Percentiles rank a stretch among this genome's conserved stretches.
These are phyloP conservation scores for Etheostoma spectabile DNA, from an alignment of 2,113 vertebrate genomes.

Conservation along the genomic window DNA sequence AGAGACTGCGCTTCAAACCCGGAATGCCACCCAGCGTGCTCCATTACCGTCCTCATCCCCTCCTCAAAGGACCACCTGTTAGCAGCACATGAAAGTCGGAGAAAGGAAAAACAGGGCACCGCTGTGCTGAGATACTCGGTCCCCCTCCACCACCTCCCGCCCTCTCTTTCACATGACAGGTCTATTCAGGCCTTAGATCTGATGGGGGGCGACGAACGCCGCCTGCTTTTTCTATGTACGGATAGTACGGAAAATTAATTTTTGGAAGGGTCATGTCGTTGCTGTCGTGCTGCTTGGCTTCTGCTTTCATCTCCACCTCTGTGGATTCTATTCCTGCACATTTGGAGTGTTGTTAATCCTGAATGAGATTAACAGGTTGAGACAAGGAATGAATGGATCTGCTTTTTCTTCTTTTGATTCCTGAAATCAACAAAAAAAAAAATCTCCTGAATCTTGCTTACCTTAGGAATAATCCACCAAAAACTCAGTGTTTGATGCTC, in stretches of 20 bases:
- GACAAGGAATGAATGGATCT: not conserved
- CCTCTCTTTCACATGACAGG: slow-evolving; percentile 47
- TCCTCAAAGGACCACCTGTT: slow-evolving; percentile 78
- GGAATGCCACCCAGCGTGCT: slow-evolving; percentile 70
- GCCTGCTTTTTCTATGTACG: slow-evolving; percentile 39
- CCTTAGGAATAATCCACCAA: not conserved
- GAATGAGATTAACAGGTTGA: not conserved
- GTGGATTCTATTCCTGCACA: not conserved
- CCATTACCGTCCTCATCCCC: slow-evolving; percentile 62
- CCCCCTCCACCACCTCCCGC: slow-evolving; percentile 14
- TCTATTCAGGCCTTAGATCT: slow-evolving; percentile 60
- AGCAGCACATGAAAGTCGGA: slow-evolving; percentile 58
- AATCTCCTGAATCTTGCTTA: not conserved
- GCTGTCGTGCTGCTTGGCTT: not conserved
- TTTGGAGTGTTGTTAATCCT: slow-evolving; percentile 1
- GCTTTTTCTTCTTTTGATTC: slow-evolving; percentile 11
- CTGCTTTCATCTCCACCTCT: slow-evolving; percentile 18
- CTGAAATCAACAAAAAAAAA: not conserved
- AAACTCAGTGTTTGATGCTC: not conserved
- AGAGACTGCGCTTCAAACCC: slow-evolving; percentile 52
- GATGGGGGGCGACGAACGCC: slow-evolving; percentile 24
- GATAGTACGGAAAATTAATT: not conserved
- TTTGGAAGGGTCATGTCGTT: slow-evolving; percentile 7
- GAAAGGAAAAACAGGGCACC: slow-evolving; percentile 43
- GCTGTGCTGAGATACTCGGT: slow-evolving; percentile 41